These are phyloP conservation scores for Drosophila baimaii DNA, from an alignment of 1,140 invertebrate genomes.

Conservation along the genomic window DNA sequence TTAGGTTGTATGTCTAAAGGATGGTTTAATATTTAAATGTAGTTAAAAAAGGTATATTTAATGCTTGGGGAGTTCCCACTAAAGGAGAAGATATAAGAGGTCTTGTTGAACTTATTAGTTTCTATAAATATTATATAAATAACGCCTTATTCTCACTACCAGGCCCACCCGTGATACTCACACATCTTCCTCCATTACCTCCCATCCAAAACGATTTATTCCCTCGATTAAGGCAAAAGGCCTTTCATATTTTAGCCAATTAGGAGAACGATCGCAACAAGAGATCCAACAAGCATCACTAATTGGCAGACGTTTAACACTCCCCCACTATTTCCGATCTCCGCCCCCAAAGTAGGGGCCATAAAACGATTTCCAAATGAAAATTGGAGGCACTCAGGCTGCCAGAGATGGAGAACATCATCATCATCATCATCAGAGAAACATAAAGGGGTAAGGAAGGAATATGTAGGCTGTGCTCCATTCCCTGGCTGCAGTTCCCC, in stretches of 20 bases:
- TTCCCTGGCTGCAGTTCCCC: slow-evolving; percentile 47
- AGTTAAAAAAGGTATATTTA: too few species aligned
- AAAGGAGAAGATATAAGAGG: too few species aligned
- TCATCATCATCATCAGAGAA: slow-evolving; percentile 40
- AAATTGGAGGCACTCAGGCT: slow-evolving; percentile 64
- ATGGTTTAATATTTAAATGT: not conserved
- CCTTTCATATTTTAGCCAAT: slow-evolving; percentile 79
- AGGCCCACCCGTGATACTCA: not conserved
- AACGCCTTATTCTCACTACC: not conserved
- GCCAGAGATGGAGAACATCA: slow-evolving; percentile 61
- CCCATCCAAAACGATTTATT: slow-evolving; percentile 46
- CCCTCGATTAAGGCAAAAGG: slow-evolving; percentile 49
- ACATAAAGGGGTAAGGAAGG: slow-evolving; percentile 31
- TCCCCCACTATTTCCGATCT: slow-evolving; percentile 16
- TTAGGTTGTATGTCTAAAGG: not conserved
- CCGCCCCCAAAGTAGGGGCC: slow-evolving; percentile 14
- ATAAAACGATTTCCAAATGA: slow-evolving; percentile 50
- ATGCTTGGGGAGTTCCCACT: too few species aligned
- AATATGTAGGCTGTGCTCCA: slow-evolving; percentile 6
- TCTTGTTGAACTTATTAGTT: too few species aligned
- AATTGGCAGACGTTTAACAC: slow-evolving; percentile 81
- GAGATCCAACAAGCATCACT: slow-evolving; percentile 60
- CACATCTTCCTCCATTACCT: not conserved
- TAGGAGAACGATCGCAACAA: slow-evolving; percentile 57
- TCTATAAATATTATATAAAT: too few species aligned